Conservation (phyloP, 2,888 invertebrate species). For the Ellobium chinense region DNA sequence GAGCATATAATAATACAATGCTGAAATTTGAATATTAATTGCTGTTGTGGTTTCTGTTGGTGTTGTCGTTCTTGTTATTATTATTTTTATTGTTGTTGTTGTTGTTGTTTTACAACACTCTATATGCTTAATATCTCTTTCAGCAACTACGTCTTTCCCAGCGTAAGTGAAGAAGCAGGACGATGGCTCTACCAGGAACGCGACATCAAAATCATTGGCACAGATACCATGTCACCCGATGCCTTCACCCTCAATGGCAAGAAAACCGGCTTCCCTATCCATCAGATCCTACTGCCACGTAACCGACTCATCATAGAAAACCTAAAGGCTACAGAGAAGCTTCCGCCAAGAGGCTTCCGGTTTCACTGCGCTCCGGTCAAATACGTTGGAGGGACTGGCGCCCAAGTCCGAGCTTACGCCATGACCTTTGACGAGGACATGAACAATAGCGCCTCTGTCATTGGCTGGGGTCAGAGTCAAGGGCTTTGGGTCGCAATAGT, state of each 20-base stretch:
- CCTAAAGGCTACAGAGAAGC: neutral
- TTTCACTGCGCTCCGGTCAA: slow-evolving; percentile 20
- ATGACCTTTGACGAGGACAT: slow-evolving; percentile 7
- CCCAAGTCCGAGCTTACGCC: slow-evolving; percentile 24
- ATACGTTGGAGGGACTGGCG: slow-evolving; percentile 14
- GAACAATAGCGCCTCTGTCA: neutral
- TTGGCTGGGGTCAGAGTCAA: no score
- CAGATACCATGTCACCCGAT: slow-evolving; percentile 17
- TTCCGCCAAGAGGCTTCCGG: slow-evolving; percentile 17
- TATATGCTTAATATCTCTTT: neutral
- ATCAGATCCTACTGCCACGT: slow-evolving; percentile 21
- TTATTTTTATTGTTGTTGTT: neutral
- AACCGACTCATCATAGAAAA: slow-evolving; percentile 33
- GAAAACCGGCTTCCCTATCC: neutral
- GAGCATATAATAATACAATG: no score
- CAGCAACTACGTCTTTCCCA: slow-evolving; percentile 23
- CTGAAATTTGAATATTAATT: no score
- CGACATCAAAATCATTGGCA: slow-evolving; percentile 30
- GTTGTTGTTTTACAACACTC: neutral
- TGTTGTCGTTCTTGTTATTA: neutral
- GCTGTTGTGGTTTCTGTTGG: no score
- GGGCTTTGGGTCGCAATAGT: no score
- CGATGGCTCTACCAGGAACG: slow-evolving; percentile 13
- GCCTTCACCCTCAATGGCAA: neutral
- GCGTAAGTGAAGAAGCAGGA: slow-evolving; percentile 17